Percentiles rank a stretch among this genome's conserved stretches.
phyloP scores from a whole-genome alignment of 2,888 invertebrate genomes.

The Gibbula magus region DNA sequence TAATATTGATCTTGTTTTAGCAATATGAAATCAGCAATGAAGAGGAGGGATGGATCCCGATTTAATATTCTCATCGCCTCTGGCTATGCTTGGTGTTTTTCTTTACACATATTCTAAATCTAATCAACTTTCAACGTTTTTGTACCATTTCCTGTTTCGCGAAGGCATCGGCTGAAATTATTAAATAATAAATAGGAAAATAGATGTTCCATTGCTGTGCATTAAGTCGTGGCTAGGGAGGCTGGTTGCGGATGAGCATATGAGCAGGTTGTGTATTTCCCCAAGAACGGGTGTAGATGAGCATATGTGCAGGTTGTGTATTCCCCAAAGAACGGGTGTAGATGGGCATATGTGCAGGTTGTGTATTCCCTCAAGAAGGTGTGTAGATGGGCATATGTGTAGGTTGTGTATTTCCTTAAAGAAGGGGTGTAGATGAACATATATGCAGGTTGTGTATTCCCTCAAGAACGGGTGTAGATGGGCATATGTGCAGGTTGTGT shows the following conservation, averaged over 20 bases:
- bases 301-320: background rate
- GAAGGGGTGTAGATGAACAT: too few species aligned
- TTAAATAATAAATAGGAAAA: background rate
- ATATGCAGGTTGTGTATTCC: background rate
- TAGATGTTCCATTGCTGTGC: background rate
- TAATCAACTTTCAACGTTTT: background rate
- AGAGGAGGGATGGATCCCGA: background rate
- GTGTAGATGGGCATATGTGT: background rate
- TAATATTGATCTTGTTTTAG: background rate
- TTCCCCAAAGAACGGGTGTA: too few species aligned
- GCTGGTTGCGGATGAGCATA: background rate
- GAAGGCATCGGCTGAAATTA: background rate
- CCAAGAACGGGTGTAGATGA: background rate
- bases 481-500: background rate
- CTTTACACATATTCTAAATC: background rate
- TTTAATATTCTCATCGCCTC: background rate
- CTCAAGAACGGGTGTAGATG: background rate
- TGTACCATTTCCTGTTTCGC: background rate
- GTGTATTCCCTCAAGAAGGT: background rate
- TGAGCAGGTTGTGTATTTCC: background rate
- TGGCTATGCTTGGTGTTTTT: background rate
- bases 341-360: too few species aligned
- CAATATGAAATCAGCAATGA: too few species aligned
- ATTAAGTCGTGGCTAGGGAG: background rate
- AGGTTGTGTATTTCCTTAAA: too few species aligned